phyloP scores from a whole-genome alignment of 1,140 invertebrate genomes.

The Cydia fagiglandana region DNA sequence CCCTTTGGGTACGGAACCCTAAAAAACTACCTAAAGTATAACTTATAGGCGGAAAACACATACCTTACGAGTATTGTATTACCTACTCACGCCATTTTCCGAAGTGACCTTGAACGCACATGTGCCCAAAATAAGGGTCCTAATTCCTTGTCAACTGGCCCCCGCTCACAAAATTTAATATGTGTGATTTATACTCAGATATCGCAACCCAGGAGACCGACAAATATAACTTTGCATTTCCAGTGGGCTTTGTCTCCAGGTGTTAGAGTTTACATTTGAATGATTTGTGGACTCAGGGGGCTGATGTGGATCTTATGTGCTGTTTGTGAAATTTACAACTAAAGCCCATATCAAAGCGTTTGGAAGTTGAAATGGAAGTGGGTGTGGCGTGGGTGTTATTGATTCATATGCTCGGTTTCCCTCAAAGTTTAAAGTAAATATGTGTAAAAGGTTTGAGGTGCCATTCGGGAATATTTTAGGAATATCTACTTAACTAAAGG shows the following conservation, averaged over 20 bases:
- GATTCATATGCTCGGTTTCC: neutral
- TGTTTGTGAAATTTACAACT: constrained; percentile 18
- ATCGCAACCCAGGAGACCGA: neutral
- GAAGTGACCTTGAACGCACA: constrained; percentile 1
- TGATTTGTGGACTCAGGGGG: neutral
- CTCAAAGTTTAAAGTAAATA: neutral
- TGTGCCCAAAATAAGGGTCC: constrained; percentile 18
- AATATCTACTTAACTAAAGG: too few species aligned
- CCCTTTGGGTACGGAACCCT: too few species aligned
- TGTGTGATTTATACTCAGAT: constrained; percentile 20
- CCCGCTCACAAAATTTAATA: constrained; percentile 25
- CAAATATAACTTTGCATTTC: neutral
- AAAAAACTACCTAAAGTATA: too few species aligned
- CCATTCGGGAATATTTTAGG: too few species aligned
- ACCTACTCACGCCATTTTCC: neutral
- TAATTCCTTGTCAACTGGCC: constrained; percentile 29
- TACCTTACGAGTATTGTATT: constrained; percentile 7
- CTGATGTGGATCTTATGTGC: neutral
- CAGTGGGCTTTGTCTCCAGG: neutral
- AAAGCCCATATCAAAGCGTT: constrained; percentile 15
- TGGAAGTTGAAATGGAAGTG: neutral
- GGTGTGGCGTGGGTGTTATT: constrained; percentile 5
- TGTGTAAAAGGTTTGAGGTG: too few species aligned
- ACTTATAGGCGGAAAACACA: neutral
- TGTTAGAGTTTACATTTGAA: neutral